phyloP scores from a whole-genome alignment of 2,797 vertebrate species.

The Falco columbarius region DNA sequence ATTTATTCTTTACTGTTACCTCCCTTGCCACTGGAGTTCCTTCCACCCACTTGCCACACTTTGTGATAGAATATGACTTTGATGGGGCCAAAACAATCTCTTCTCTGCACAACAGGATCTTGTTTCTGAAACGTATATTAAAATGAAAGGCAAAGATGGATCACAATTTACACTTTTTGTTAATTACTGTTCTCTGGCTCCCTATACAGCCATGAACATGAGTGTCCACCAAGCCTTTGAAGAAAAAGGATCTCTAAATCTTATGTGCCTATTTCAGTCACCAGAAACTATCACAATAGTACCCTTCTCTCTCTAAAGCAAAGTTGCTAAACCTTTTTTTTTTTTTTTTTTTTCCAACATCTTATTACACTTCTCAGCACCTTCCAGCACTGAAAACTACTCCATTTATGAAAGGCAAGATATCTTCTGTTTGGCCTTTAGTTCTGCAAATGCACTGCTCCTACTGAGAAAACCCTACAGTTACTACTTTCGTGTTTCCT shows the following conservation, averaged over 20 bases:
- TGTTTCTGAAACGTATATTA: neutral
- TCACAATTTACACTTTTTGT: neutral
- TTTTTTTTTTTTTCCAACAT: neutral
- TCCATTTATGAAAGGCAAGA: neutral
- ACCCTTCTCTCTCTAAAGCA: neutral
- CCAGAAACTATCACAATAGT: neutral
- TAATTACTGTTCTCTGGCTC: neutral
- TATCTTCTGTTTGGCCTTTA: neutral
- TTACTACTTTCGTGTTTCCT: neutral
- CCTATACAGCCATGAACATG: fast-evolving
- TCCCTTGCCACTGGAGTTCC: neutral
- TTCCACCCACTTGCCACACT: neutral
- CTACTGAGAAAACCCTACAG: neutral
- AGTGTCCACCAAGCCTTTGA: neutral
- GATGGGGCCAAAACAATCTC: neutral
- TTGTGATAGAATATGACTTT: neutral
- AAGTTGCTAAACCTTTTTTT: neutral
- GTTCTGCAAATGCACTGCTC: neutral
- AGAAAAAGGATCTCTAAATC: neutral
- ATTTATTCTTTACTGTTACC: neutral
- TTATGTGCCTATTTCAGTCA: neutral
- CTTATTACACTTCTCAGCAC: neutral
- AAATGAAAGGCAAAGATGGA: neutral
- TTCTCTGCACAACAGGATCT: neutral
- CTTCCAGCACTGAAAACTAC: neutral